A percentile compares a stretch with the other conserved stretches of the same genome.
Evolutionary conservation across 2,888 invertebrate species (phyloP).

Genomic region (Platynereis dumerilii): DNA sequence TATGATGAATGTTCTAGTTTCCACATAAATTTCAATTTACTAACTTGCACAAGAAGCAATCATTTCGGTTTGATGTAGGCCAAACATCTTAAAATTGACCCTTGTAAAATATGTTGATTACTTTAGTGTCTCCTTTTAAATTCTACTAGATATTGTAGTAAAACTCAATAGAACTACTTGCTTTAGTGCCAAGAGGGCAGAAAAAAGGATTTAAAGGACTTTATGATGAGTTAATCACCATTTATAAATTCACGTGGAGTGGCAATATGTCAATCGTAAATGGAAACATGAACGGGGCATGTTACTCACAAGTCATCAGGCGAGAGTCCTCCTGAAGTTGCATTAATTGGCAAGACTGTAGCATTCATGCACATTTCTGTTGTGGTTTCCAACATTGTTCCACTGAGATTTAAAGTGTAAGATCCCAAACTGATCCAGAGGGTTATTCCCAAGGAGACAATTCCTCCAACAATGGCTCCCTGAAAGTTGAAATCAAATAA

Average conservation of each 20-base stretch:
- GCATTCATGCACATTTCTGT: background rate
- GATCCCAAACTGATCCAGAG: conserved; percentile 3
- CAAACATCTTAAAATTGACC: background rate
- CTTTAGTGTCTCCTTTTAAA: too few relatives aligned
- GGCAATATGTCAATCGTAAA: too few relatives aligned
- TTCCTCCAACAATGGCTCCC: conserved; percentile 3
- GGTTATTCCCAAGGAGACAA: background rate
- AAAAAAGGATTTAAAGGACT: too few relatives aligned
- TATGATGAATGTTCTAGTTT: too few relatives aligned
- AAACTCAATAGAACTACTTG: too few relatives aligned
- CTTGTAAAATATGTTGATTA: background rate
- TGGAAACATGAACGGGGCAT: too few relatives aligned
- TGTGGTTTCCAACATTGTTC: background rate
- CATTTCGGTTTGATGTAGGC: background rate
- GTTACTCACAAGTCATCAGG: background rate
- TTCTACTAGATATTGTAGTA: too few relatives aligned
- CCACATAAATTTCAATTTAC: too few relatives aligned
- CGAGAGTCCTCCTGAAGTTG: background rate
- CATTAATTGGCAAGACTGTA: background rate
- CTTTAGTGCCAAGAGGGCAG: too few relatives aligned
- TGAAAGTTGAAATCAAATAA: background rate
- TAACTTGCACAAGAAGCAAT: too few relatives aligned
- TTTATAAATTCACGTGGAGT: too few relatives aligned
- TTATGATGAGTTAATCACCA: too few relatives aligned
- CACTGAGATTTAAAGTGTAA: background rate